Evolutionary conservation across 2,113 vertebrate genomes (phyloP), one percentile per base, ranked within the genome.

Genomic region (Ornithorhynchus anatinus): DNA sequence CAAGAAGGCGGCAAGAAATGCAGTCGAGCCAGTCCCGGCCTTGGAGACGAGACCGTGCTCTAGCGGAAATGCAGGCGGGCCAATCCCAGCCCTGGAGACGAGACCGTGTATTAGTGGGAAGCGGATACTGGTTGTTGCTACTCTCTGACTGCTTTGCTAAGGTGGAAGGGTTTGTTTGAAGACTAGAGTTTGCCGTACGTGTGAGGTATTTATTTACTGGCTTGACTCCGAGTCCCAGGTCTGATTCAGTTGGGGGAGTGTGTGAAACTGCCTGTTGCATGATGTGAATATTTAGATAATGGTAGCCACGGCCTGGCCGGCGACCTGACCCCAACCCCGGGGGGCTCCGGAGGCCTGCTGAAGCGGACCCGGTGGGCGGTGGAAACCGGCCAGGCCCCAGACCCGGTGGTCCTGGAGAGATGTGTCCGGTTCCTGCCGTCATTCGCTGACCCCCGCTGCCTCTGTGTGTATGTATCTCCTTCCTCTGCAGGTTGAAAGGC

Each of bases 151-250:
- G 74, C 82, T 89, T 90, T 90, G 85, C 84, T 90, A 80, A 89
- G 80, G 80, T 89, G 69, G 91, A 89, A 92, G 84, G 81, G 86
- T 88, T 87, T 91, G 82, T 94, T 92, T 91, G 88, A 91, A 88
- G 89, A 90, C 90, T 91, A 91, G 86, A 90, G 85, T 91, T 88
- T 90, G 88, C 86, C 86, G 87, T 87, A 90, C 85, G 87, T 79
- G 75, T 84, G 52, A 89, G 87, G 69, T 91, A 89, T 87, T 93
- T 92, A 91, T 92, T 92, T 91, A 75, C 82, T 84, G 79, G 85
- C 88, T 89, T 86, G 85, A 67, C 80, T 82, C 85, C 85, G 84
- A 76, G 65, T 88, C 87, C 88, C 74, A n/a, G 73, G 87, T 85
- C 76, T 51, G 56, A 75, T 86, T 86, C 86, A 83, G 54, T 84